phyloP scores from a whole-genome alignment of 2,888 invertebrate genomes.

The Physocephala rufipes region DNA sequence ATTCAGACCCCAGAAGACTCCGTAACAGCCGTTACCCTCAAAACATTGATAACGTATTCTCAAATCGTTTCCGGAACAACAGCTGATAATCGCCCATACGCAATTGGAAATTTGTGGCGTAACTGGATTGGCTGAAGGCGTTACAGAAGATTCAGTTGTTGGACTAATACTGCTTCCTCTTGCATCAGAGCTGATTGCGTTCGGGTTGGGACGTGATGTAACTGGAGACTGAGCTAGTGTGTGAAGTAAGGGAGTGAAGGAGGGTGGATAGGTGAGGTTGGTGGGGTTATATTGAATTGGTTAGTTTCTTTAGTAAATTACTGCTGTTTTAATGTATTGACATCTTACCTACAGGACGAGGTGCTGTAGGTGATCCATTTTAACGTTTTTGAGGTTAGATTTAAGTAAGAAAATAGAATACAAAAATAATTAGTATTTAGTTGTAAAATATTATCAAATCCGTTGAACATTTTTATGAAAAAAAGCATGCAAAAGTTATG shows the following conservation, averaged over 20 bases:
- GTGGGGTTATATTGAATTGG: no score
- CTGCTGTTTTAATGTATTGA: no score
- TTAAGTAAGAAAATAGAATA: constrained; percentile 8
- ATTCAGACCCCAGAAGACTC: constrained; percentile 77
- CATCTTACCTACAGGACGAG: constrained; percentile 7
- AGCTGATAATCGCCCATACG: constrained; percentile 79
- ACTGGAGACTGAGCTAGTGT: constrained; percentile 1
- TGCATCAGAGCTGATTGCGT: background rate
- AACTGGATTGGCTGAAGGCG: background rate
- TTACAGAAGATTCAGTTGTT: constrained; percentile 56
- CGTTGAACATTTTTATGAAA: no score
- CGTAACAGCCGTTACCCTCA: constrained; percentile 76
- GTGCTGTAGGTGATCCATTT: background rate
- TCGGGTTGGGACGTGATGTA: constrained; percentile 23
- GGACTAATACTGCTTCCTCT: constrained; percentile 24
- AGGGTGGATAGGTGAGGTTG: background rate
- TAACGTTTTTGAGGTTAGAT: background rate
- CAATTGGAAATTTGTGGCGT: constrained; percentile 69
- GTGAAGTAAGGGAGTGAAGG: background rate
- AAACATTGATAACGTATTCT: constrained; percentile 72
- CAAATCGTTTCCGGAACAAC: constrained; percentile 71
- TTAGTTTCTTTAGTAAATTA: background rate
- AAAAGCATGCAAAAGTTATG: no score
- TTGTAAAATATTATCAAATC: no score
- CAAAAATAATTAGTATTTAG: no score